Evolutionary conservation across 2,888 invertebrate genomes (phyloP).

Genomic region (Hydrotaea diabolus): DNA sequence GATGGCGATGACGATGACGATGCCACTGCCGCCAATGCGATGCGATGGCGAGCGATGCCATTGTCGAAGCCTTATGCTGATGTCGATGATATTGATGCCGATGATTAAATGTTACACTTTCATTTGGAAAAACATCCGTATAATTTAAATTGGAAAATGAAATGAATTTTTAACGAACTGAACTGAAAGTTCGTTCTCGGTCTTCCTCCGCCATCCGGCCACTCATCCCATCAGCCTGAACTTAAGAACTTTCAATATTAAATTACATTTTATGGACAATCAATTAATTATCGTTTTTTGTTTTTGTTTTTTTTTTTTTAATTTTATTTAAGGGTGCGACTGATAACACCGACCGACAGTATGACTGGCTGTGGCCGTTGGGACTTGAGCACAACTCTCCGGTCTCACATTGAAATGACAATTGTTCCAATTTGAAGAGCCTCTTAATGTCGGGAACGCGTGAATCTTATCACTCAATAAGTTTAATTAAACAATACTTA

Average conservation of each 20-base stretch:
- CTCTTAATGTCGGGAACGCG: constrained; percentile 45
- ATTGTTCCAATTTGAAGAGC: constrained; percentile 20
- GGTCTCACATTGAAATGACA: not conserved
- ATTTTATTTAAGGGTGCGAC: constrained; percentile 5
- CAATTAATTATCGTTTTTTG: constrained; percentile 51
- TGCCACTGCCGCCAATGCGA: not conserved
- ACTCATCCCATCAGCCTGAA: not conserved
- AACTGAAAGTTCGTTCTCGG: not conserved
- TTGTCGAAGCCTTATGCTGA: constrained; percentile 47
- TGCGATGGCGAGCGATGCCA: constrained; percentile 33
- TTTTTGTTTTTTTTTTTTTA: too few relatives aligned
- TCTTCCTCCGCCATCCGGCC: not conserved
- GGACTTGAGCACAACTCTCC: not conserved
- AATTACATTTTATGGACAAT: constrained; percentile 38
- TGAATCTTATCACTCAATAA: constrained; percentile 49
- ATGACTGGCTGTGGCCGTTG: too few relatives aligned
- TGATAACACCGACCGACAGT: constrained; percentile 35
- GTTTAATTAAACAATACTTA: constrained; percentile 26
- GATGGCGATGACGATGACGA: constrained; percentile 56
- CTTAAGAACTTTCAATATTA: constrained; percentile 34
- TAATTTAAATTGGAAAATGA: constrained; percentile 55
- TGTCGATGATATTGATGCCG: constrained; percentile 31
- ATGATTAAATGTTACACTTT: constrained; percentile 59
- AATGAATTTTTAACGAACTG: constrained; percentile 48
- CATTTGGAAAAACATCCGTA: constrained; percentile 40